These are phyloP conservation scores for Lordiphosa stackelbergi DNA, from an alignment of 1,140 invertebrate genomes.

Conservation along the genomic window DNA sequence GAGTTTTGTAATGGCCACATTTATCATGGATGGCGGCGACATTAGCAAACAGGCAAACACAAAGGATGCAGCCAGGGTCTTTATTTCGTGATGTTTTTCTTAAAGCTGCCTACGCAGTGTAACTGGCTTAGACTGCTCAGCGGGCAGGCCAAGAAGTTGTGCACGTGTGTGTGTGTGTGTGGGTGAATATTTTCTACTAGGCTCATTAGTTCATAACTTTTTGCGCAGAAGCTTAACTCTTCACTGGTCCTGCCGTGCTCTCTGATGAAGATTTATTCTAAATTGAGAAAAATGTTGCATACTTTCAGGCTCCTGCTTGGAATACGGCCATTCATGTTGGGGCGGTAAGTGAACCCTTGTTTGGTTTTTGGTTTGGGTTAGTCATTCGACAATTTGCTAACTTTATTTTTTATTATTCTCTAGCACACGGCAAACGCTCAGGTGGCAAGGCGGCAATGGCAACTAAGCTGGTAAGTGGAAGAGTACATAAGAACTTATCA, in stretches of 20 bases:
- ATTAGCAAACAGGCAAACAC: constrained; percentile 2
- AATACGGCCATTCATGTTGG: constrained; percentile 76
- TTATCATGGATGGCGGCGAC: constrained; percentile 51
- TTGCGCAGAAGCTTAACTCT: constrained; percentile 15
- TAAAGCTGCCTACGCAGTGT: constrained; percentile 16
- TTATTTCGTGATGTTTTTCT: constrained; percentile 1
- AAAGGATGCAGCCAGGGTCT: neutral
- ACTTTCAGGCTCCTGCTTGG: constrained; percentile 70
- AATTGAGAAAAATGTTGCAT: constrained; percentile 39
- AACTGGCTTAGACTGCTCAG: constrained; percentile 8
- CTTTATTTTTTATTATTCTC: constrained; percentile 9
- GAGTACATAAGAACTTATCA: no score
- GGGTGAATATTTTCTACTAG: neutral
- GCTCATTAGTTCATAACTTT: constrained; percentile 39
- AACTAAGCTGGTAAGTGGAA: constrained; percentile 41
- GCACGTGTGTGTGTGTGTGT: neutral
- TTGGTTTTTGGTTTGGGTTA: neutral
- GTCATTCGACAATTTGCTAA: constrained; percentile 15
- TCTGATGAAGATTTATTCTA: constrained; percentile 53
- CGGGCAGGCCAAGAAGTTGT: neutral
- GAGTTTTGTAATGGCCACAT: constrained; percentile 55
- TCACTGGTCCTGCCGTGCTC: constrained; percentile 4
- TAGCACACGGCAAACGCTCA: constrained; percentile 72
- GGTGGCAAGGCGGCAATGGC: constrained; percentile 31
- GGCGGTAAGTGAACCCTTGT: constrained; percentile 57